Percentiles rank a stretch among this genome's conserved stretches.
phyloP scores from a whole-genome alignment of 1,140 invertebrate species.

The Drosophila setifemur region DNA sequence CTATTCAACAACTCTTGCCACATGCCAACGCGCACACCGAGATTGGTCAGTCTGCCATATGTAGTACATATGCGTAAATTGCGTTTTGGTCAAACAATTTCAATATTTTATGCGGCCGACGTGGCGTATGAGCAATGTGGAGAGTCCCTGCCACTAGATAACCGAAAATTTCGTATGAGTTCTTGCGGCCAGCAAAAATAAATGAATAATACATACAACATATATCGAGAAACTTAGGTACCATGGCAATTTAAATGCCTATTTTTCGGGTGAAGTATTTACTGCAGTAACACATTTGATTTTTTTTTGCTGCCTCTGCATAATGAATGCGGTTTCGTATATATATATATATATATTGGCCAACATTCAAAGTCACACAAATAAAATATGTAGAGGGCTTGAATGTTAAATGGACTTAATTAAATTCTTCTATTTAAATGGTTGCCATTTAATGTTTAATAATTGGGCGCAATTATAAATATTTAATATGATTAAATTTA shows the following conservation, averaged over 20 bases:
- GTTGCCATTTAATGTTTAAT: neutral
- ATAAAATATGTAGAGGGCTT: neutral
- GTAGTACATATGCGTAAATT: conserved; percentile 49
- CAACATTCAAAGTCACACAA: neutral
- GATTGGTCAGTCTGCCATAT: conserved; percentile 28
- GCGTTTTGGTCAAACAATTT: conserved; percentile 44
- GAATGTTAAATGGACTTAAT: neutral
- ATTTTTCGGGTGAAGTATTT: no score
- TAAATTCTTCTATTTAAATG: neutral
- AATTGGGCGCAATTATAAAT: neutral
- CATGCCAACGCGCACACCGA: neutral
- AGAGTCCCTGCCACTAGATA: neutral
- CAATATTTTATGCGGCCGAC: conserved; percentile 46
- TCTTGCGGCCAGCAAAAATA: conserved; percentile 11
- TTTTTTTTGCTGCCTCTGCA: no score
- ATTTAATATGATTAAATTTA: conserved; percentile 3
- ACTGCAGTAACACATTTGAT: no score
- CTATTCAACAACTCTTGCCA: conserved; percentile 12
- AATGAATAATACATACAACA: conserved; percentile 32
- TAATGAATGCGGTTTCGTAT: no score
- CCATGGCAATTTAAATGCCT: no score
- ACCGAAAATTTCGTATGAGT: conserved; percentile 11
- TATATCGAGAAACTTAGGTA: conserved; percentile 31
- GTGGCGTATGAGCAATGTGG: conserved; percentile 41
- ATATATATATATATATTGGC: no score